A percentile compares a stretch with the other conserved stretches of the same genome.
These are phyloP conservation scores for Bufo gargarizans DNA, from an alignment of 2,113 vertebrate species.

Conservation along the genomic window DNA sequence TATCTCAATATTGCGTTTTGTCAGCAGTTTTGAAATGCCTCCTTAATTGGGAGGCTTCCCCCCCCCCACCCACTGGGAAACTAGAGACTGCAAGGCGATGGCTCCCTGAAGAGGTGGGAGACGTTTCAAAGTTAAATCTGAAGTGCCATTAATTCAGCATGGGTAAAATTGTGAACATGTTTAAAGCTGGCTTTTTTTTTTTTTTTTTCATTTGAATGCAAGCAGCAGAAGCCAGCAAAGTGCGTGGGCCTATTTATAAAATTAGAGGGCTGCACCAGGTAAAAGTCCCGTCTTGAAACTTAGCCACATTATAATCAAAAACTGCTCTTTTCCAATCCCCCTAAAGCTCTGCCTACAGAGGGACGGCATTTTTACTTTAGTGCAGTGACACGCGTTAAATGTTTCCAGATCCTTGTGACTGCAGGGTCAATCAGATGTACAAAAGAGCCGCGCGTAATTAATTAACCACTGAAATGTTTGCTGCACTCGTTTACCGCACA, in stretches of 20 bases:
- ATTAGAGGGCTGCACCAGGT: constrained; percentile 49
- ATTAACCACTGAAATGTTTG: constrained; percentile 47
- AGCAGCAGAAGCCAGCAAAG: constrained; percentile 37
- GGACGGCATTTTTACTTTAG: constrained; percentile 18
- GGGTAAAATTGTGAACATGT: constrained; percentile 25
- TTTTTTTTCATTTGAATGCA: constrained; percentile 19
- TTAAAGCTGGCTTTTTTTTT: constrained; percentile 16
- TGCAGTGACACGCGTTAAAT: constrained; percentile 6
- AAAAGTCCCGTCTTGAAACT: constrained; percentile 44
- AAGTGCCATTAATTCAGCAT: constrained; percentile 44
- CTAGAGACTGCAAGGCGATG: constrained; percentile 10
- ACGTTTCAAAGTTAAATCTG: constrained; percentile 51
- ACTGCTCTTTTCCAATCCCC: constrained; percentile 36
- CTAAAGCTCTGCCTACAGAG: constrained; percentile 26
- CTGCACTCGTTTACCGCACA: background rate
- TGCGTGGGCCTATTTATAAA: constrained; percentile 45
- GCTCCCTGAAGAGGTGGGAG: constrained; percentile 35
- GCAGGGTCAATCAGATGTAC: constrained; percentile 3
- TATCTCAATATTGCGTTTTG: constrained; percentile 55
- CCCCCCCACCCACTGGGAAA: constrained; percentile 21
- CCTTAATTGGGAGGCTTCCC: constrained; percentile 46
- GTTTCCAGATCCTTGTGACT: constrained; percentile 30
- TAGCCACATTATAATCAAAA: constrained; percentile 51
- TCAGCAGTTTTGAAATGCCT: constrained; percentile 54
- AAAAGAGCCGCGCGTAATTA: background rate